Base-by-base conservation (phyloP, 2,888 invertebrate species). In the Barypeithes pellucidus region DNA sequence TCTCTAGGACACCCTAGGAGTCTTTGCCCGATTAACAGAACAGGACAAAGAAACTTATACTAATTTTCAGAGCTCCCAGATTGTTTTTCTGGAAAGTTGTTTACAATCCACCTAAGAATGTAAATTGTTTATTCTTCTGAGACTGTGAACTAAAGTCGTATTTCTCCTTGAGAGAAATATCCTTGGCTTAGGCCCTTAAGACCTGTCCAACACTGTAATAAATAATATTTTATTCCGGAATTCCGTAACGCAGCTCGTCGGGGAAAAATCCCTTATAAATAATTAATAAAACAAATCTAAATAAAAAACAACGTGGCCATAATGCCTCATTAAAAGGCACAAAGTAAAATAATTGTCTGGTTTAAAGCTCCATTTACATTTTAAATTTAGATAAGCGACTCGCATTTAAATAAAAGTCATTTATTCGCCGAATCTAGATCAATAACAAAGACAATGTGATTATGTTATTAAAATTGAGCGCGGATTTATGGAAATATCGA, bases 231-330 rank as follows among this genome's bases (percentile, higher is more conserved):
- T 52, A 20, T 20, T 16, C 9, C 22, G 20, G 14, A 22, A 43
- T 24, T 50, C 29, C 11, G 18, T 52, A 62, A 72, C 72, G 52
- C 52, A 61, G 60, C 61, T 9, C 18, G 7, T 12, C 18, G 11
- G 36, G 22, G 50, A 61, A 72, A 63, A 71, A 72, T 69, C 76
- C 76, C 73, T 80, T 77, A 80, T 80, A 78, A 79, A 80, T 80
- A 79, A 78, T 80, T 77, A 77, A 79, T 78, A 77, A 77, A 76
- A 69, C 33, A 62, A 67, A 75, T 61, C 67, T 61, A 63, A 72
- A 75, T 54, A 65, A 59, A 63, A 69, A 63, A 65, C 57, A 33
- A 62, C 65, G 60, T 20, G 62, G 39, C 36, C 45, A 61, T 73
- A 74, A 74, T 70, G 74, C 57, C 67, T 75, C 62, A 75, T 75